Conservation (phyloP, 2,113 vertebrate species). For the Dipodomys ordii region DNA sequence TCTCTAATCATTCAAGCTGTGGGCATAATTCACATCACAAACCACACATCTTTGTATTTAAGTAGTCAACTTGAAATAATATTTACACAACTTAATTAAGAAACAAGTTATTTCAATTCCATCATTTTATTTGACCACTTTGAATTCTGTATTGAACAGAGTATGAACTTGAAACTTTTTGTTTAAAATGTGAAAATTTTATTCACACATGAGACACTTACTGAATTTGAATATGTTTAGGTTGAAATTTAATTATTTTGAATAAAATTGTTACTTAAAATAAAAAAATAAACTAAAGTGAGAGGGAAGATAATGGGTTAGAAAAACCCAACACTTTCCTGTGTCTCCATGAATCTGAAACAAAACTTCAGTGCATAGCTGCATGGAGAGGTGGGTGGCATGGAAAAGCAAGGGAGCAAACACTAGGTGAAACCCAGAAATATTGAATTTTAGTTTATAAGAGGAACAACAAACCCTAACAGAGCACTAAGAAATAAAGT, state of each 20-base stretch:
- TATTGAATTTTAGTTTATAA: neutral
- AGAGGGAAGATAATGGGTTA: neutral
- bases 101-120: neutral
- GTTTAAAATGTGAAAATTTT: neutral
- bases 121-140: slow-evolving; percentile 45
- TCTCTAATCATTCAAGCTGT: slow-evolving; percentile 11
- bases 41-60: slow-evolving; percentile 38
- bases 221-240: slow-evolving; percentile 1
- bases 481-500: neutral
- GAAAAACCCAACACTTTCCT: neutral
- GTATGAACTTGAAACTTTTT: slow-evolving; percentile 9
- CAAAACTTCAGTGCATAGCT: neutral
- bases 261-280: slow-evolving; percentile 5
- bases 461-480: neutral
- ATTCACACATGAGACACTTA: neutral
- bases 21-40: neutral
- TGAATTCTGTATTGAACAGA: slow-evolving; percentile 7
- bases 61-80: slow-evolving; percentile 42
- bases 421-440: neutral
- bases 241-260: neutral
- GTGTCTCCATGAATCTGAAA: neutral
- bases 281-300: neutral
- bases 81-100: neutral
- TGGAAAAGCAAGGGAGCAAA: neutral
- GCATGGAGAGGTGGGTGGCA: neutral